Percentiles rank a stretch among this genome's conserved stretches.
These are phyloP conservation scores for Apaloderma vittatum DNA, from an alignment of 2,113 vertebrate genomes.

Conservation along the genomic window DNA sequence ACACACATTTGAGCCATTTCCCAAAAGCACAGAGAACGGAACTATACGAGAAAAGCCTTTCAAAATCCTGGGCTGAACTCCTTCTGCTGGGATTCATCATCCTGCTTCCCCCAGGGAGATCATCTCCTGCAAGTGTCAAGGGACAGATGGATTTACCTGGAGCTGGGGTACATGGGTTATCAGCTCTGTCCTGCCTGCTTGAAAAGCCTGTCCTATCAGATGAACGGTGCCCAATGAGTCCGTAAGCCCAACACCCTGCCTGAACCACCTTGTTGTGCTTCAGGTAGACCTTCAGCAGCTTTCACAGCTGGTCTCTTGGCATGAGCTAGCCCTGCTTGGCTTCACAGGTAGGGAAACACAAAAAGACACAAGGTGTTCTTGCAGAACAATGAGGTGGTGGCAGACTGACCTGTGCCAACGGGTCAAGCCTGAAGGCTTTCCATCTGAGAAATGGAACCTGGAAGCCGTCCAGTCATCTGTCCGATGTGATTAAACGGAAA, in stretches of 20 bases:
- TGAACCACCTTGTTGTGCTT: not conserved
- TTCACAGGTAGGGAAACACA: not conserved
- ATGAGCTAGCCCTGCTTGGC: accelerated
- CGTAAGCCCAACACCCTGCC: accelerated
- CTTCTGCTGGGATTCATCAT: accelerated
- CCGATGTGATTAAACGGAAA: conserved; percentile 49
- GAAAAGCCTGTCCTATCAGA: not conserved
- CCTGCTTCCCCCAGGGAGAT: not conserved
- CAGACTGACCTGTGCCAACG: not conserved
- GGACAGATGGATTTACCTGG: not conserved
- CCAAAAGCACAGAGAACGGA: not conserved
- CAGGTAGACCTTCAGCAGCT: not conserved
- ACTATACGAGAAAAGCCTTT: not conserved
- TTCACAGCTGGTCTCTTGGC: not conserved
- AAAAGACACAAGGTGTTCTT: not conserved
- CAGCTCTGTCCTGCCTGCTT: not conserved
- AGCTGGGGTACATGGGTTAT: not conserved
- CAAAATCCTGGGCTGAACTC: not conserved
- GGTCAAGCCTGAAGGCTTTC: not conserved
- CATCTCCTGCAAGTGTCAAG: not conserved
- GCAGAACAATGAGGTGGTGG: not conserved
- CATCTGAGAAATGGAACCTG: not conserved
- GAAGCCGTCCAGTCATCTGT: conserved; percentile 32
- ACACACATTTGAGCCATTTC: accelerated
- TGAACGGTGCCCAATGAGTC: not conserved